These are phyloP conservation scores for Nyleta sp. DNA, from an alignment of 2,888 invertebrate species.

Conservation along the genomic window DNA sequence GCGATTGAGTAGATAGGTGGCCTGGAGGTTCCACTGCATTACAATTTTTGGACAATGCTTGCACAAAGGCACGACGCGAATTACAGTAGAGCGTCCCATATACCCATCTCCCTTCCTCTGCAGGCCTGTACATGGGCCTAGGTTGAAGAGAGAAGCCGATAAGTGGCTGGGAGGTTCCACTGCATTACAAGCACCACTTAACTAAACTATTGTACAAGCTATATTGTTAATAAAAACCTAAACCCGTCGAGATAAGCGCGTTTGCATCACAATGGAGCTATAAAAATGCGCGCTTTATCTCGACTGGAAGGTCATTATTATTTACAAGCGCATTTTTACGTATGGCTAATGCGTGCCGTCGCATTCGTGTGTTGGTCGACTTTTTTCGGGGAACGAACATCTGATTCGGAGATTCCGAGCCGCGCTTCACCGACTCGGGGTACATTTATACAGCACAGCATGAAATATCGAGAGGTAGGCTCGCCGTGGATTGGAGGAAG, in stretches of 20 bases:
- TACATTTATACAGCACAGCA: conserved; percentile 63
- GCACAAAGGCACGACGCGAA: background rate
- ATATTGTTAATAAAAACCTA: conserved; percentile 23
- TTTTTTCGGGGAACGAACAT: conserved; percentile 55
- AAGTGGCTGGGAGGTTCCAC: background rate
- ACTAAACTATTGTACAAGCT: conserved; percentile 7
- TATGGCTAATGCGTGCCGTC: conserved; percentile 18
- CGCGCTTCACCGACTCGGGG: conserved; percentile 45
- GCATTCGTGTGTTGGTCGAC: conserved; percentile 46
- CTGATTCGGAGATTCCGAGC: conserved; percentile 58
- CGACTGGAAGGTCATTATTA: conserved; percentile 42
- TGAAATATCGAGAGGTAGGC: conserved; percentile 67
- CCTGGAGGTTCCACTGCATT: no score
- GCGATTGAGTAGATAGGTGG: no score
- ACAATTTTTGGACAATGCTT: no score
- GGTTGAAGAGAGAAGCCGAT: background rate
- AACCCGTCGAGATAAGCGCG: conserved; percentile 29
- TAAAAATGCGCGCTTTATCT: conserved; percentile 45
- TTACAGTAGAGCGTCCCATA: background rate
- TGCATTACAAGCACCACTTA: background rate
- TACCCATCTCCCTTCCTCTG: background rate
- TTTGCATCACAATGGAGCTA: conserved; percentile 34
- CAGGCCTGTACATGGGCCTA: background rate
- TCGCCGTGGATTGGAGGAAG: conserved; percentile 75
- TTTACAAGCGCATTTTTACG: conserved; percentile 44